Evolutionary conservation across 2,888 invertebrate species (phyloP), one percentile per base, ranked within the genome.

Genomic region (Neoscelio sp.): DNA sequence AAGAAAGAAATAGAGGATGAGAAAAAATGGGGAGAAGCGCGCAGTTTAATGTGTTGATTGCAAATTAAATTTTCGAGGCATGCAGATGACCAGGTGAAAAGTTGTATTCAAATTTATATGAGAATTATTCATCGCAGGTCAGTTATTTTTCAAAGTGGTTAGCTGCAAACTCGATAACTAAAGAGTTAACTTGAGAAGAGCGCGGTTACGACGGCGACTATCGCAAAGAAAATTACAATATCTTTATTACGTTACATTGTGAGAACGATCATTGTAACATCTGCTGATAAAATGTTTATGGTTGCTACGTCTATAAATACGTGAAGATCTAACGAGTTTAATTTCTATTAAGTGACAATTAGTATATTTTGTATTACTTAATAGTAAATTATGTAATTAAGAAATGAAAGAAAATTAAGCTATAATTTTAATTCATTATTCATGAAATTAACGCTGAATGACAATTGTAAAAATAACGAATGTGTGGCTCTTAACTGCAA

Each of bases 171-270:
- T 33, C n/a, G 10, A n/a, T 33, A n/a, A 2, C 2, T 67, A 75
- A 78, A 74, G 76, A 80, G 71, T 73, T 70, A 74, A 71, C 74
- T 65, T 8, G 60, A 74, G 70, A 80, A 23, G 48, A 42, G 52
- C n/a, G 35, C 20, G 38, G 38, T 71, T 67, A 71, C 68, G 50
- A 64, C 50, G 50, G 33, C 2, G 18, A 12, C 18, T 30, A 48
- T 33, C 7, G 35, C 42, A 74, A 58, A 64, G 52, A 44, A 58
- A 44, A 77, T 71, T 68, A 64, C 35, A 35, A 18, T 40, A 18
- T 64, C 48, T 52, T 35, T 12, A 12, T 46, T 15, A 28, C 30
- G 23, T 33, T 23, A 10, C 50, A 56, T 42, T 33, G 44, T 44
- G 13, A 40, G 17, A 26, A 38, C n/a, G 23, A 52, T 64, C 50